Evolutionary conservation across 2,888 invertebrate species (phyloP).

Genomic region (Amphiduros pacificus): DNA sequence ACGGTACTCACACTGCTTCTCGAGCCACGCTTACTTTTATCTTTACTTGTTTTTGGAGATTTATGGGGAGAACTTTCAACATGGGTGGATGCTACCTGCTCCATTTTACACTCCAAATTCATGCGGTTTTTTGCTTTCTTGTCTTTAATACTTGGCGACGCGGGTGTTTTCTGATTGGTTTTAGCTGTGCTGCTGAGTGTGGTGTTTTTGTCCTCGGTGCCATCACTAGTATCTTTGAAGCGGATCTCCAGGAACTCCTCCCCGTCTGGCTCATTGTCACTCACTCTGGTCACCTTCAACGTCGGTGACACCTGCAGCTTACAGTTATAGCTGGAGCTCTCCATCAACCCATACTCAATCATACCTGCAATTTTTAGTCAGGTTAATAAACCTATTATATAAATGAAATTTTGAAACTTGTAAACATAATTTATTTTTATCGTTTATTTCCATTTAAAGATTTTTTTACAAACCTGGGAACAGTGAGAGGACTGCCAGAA

Average conservation of each 20-base stretch:
- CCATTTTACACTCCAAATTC: conserved; percentile 9
- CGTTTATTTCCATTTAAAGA: too few relatives aligned
- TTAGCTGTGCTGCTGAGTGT: not conserved
- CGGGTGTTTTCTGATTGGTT: not conserved
- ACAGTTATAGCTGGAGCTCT: conserved; percentile 72
- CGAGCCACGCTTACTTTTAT: not conserved
- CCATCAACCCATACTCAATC: conserved; percentile 79
- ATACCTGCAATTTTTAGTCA: conserved; percentile 68
- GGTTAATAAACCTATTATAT: too few relatives aligned
- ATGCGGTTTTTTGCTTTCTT: conserved; percentile 8
- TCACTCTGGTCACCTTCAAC: conserved; percentile 12
- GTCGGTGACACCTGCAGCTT: conserved; percentile 45
- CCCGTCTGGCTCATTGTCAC: conserved; percentile 3
- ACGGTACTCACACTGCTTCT: conserved; percentile 1
- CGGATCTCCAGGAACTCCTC: conserved; percentile 52
- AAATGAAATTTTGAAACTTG: too few relatives aligned
- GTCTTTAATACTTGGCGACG: not conserved
- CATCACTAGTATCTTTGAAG: conserved; percentile 29
- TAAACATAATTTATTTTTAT: too few relatives aligned
- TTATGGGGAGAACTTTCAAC: not conserved
- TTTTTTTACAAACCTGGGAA: conserved; percentile 74
- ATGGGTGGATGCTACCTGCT: not conserved
- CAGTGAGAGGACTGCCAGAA: conserved; percentile 85
- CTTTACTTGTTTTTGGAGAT: not conserved
- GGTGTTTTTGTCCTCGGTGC: not conserved